Percentiles rank a stretch among this genome's conserved stretches.
phyloP scores from a whole-genome alignment of 2,113 vertebrate species.

The Apteryx mantelli region DNA sequence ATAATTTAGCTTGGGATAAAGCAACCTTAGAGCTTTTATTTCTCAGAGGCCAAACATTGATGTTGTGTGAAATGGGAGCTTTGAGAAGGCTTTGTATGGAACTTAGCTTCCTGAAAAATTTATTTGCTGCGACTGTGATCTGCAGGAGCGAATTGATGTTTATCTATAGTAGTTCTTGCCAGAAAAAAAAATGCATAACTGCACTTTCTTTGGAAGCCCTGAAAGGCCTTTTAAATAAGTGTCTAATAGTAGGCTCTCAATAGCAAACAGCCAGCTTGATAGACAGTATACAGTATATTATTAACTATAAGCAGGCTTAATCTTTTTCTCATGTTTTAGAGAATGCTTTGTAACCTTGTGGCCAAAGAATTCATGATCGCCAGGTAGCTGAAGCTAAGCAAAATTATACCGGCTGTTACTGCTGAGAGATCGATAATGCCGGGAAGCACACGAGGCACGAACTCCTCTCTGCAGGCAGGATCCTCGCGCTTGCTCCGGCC shows the following conservation, averaged over 20 bases:
- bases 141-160: slow-evolving; percentile 77
- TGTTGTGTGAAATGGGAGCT: slow-evolving; percentile 77
- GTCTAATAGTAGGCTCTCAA: slow-evolving; percentile 71
- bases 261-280: slow-evolving; percentile 63
- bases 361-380: slow-evolving; percentile 67
- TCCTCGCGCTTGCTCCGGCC: background rate
- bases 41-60: slow-evolving; percentile 74
- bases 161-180: slow-evolving; percentile 72
- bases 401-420: slow-evolving; percentile 58
- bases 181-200: slow-evolving; percentile 63
- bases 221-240: slow-evolving; percentile 77
- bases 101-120: slow-evolving; percentile 81
- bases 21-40: slow-evolving; percentile 74
- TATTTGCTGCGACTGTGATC: slow-evolving; percentile 80
- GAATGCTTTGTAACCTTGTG: slow-evolving; percentile 71
- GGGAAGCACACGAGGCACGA: background rate
- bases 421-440: slow-evolving; percentile 59
- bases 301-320: slow-evolving; percentile 74
- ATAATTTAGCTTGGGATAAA: slow-evolving; percentile 67
- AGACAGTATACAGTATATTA: slow-evolving; percentile 56
- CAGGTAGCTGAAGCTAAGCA: slow-evolving; percentile 75
- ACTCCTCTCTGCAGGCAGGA: background rate
- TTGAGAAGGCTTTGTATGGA: slow-evolving; percentile 75
- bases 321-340: slow-evolving; percentile 75
- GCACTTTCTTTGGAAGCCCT: slow-evolving; percentile 69